Evolutionary conservation across 1,140 invertebrate genomes (phyloP).

Genomic region (Leptinotarsa lineolata): DNA sequence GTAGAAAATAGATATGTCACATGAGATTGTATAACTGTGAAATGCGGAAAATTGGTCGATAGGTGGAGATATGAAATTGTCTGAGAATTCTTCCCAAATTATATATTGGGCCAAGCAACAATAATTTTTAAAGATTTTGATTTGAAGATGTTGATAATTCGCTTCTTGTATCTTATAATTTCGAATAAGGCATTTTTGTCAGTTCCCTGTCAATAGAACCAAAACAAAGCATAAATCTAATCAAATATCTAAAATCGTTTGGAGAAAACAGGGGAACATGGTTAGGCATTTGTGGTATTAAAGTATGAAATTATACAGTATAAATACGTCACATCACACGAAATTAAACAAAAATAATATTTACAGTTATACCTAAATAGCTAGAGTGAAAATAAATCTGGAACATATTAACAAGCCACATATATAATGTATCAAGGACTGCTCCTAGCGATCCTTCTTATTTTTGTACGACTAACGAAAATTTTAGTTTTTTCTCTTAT

Average conservation of each 20-base stretch:
- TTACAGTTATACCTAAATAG: constrained; percentile 24
- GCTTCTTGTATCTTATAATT: constrained; percentile 4
- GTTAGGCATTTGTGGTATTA: constrained; percentile 33
- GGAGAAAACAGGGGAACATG: constrained; percentile 17
- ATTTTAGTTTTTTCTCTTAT: too few species aligned
- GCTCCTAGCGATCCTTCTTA: too few species aligned
- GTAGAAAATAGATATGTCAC: neutral
- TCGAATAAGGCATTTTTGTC: constrained; percentile 23
- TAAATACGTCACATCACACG: constrained; percentile 33
- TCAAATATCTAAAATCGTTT: too few species aligned
- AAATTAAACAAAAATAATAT: constrained; percentile 29
- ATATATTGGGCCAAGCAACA: constrained; percentile 25
- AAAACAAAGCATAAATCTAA: neutral
- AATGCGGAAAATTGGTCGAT: neutral
- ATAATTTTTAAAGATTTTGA: constrained; percentile 15
- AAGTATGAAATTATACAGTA: constrained; percentile 25
- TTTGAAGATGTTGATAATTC: constrained; percentile 9
- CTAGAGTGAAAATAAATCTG: neutral
- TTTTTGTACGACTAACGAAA: too few species aligned
- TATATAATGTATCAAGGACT: too few species aligned
- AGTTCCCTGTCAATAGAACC: constrained; percentile 11
- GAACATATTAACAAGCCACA: neutral
- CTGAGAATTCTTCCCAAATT: constrained; percentile 4
- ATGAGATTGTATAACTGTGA: neutral
- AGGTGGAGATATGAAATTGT: constrained; percentile 7